phyloP scores from a whole-genome alignment of 2,113 vertebrate species.

The Odontophorus gujanensis region DNA sequence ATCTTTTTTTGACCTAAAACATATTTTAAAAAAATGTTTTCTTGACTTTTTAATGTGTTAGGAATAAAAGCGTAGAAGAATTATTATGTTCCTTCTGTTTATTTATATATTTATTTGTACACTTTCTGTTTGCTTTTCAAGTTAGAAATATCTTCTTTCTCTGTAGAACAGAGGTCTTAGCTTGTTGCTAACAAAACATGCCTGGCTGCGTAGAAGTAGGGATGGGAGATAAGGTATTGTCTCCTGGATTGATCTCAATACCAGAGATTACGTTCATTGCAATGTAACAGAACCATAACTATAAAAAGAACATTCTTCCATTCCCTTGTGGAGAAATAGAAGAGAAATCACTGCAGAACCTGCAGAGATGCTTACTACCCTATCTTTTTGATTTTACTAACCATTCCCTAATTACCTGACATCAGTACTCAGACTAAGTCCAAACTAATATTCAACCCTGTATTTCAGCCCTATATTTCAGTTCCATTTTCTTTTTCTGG shows the following conservation, averaged over 20 bases:
- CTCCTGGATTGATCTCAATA: background rate
- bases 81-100: background rate
- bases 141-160: background rate
- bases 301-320: background rate
- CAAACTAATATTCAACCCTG: background rate
- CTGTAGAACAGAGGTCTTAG: background rate
- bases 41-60: background rate
- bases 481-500: background rate
- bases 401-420: background rate
- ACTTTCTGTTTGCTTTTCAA: background rate
- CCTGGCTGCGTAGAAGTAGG: background rate
- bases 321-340: background rate
- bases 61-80: background rate
- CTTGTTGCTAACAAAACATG: background rate
- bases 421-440: background rate
- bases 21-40: background rate
- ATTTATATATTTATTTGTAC: too few species aligned
- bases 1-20: background rate
- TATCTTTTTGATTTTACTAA: background rate
- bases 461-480: background rate
- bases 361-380: background rate
- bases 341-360: background rate
- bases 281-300: background rate
- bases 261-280: background rate
- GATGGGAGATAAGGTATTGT: fast-evolving